phyloP scores from a whole-genome alignment of 35 echinoderm and acorn worm genomes.

The Patiria miniata region DNA sequence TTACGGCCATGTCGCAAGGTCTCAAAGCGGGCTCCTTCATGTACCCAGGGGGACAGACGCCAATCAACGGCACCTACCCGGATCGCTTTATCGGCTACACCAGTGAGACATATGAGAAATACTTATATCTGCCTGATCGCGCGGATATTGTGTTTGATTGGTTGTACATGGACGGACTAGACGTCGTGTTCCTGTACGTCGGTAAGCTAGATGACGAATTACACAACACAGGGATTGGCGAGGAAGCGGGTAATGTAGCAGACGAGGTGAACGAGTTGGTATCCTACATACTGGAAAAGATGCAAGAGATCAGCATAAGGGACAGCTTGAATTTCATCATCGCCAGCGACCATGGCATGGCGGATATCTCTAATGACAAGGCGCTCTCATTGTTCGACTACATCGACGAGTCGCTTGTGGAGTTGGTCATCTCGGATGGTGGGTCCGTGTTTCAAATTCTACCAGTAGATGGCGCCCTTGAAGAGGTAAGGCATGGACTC shows the following conservation, averaged over 20 bases:
- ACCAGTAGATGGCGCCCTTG: constrained; percentile 63
- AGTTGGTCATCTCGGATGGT: constrained; percentile 64
- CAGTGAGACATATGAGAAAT: background rate
- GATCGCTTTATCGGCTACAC: constrained; percentile 48
- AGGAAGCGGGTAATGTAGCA: constrained; percentile 29
- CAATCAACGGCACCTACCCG: background rate
- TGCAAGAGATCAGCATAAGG: constrained; percentile 36
- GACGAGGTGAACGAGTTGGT: constrained; percentile 56
- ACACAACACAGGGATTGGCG: constrained; percentile 57
- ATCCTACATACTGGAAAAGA: constrained; percentile 49
- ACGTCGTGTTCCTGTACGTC: constrained; percentile 68
- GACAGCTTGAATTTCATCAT: constrained; percentile 74
- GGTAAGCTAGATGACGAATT: constrained; percentile 64
- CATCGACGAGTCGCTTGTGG: constrained; percentile 58
- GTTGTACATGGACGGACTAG: constrained; percentile 56
- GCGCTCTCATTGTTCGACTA: constrained; percentile 73
- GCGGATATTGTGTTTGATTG: constrained; percentile 55
- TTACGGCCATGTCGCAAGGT: constrained; percentile 70
- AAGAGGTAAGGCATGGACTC: constrained; percentile 51
- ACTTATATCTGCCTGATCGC: background rate
- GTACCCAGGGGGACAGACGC: constrained; percentile 75
- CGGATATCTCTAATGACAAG: constrained; percentile 27
- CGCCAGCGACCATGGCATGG: constrained; percentile 68
- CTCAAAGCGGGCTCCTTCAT: constrained; percentile 69
- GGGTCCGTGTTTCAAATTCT: constrained; percentile 81